Base-by-base conservation (phyloP, 1,140 invertebrate species). In the Tetraneura akinire region DNA sequence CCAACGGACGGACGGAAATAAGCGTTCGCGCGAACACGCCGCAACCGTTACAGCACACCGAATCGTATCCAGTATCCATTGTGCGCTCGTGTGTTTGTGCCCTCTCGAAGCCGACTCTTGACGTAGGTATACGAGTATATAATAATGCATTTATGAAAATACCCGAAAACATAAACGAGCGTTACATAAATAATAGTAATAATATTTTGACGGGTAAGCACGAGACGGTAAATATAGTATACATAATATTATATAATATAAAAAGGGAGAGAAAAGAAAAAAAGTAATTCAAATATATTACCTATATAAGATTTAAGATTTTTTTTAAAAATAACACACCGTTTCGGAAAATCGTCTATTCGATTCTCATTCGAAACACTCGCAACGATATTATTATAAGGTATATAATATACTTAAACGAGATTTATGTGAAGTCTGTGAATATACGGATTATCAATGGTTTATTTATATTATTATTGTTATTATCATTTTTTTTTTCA, bases 361-460 rank as follows among this genome's bases (percentile, higher is more conserved):
- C 11, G 29, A 37, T n/a, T 37, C 16, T 42, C 68, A 23, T 26
- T 51, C 32, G 32, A 37, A 37, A 37, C 8, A 37, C 32, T 37
- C 32, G 8, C 32, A 37, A 45, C 16, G 21, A 49, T 45, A 70
- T 5, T 45, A 70, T 5, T 60, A 18, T 4, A 21, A 4, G 6
- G 4, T 29, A 51, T 29, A 71, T 51, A 29, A 23, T 29, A 16
- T 29, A 29, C 68, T 53, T 57, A 37, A 42, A n/a, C 71, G 47
- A 74, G 71, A 74, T 74, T 74, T 74, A 74, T 74, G 71, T 55
- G 49, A 32, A 73, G 47, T n/a, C 49, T 37, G 47, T 37, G 71
- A 74, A 74, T 57, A 74, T 57, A 51, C 49, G 71, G 71, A 74
- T 74, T 74, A 74, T 74, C 71, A 57, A 74, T 57, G 71, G 71